Base-by-base conservation (phyloP, 1,140 invertebrate genomes). In the Diprion similis region DNA sequence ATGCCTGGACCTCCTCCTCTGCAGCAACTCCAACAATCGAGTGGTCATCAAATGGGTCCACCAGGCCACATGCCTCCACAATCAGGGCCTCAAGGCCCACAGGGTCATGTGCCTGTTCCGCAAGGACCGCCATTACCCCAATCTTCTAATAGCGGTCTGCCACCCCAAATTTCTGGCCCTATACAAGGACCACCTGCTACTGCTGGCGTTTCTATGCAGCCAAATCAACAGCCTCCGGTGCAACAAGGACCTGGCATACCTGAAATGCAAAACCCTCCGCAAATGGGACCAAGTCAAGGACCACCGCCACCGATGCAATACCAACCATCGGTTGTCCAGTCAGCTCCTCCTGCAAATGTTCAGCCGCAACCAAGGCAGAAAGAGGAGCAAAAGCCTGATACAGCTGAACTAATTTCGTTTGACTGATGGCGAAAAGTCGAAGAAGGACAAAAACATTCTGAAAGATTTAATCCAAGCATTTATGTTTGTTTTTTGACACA, bases 351-450 rank as follows among this genome's bases (percentile, higher is more conserved):
- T 68, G 47, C 19, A 73, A 73, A 73, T 73, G 45, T 78, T 70
- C 73, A 79, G 11, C 8, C 70, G 10, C 24, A 77, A 70, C 24
- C 65, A 18, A 11, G 37, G 17, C 74, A 77, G 48, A 79, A 77
- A 24, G 80, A 83, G 45, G 79, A 82, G 13, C 13, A 78, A 8
- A 86, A 86, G 72, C 80, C 82, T 1, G 85, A 84, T 72, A 84
- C 83, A 24, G 86, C 85, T 17, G 86, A 87, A 66, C 76, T 88
- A 0, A 88, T 88, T 75, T 85, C 86, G 18, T 88, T 88, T 19
- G 86, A 88, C 75, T 88, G 76, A 82, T 59, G 51, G 51, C 51
- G 51, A 15, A 17, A 8, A 59, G 11, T 37, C 6, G 24, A 37
- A 37, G 24, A 37, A 37, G 6, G 24, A 37, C 2, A 37, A 37